phyloP scores from a whole-genome alignment of 1,140 invertebrate species.

The Nymphalis io region DNA sequence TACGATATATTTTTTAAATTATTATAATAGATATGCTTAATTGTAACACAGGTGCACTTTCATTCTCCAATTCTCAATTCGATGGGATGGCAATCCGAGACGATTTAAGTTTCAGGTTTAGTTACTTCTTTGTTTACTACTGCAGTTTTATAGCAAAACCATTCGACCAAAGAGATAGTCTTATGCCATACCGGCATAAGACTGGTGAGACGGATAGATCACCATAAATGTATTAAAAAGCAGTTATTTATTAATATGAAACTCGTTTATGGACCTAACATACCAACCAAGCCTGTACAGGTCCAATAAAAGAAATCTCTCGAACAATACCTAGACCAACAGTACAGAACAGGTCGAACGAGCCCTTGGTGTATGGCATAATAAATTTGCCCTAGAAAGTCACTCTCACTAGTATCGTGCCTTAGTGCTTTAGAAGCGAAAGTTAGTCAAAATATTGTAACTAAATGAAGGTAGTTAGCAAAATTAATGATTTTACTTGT shows the following conservation, averaged over 20 bases:
- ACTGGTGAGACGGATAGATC: neutral
- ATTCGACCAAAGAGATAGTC: no score
- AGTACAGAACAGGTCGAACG: constrained; percentile 24
- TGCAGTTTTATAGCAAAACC: no score
- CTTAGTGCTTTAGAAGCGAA: constrained; percentile 5
- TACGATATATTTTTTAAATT: no score
- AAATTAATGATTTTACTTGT: constrained; percentile 7
- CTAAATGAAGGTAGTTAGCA: constrained; percentile 1
- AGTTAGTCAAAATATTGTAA: constrained; percentile 5
- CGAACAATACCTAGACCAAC: constrained; percentile 23
- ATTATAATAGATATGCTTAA: no score
- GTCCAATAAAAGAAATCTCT: constrained; percentile 27
- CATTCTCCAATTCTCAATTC: no score
- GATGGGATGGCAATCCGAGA: no score
- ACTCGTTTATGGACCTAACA: neutral
- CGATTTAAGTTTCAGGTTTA: no score
- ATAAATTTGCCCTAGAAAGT: constrained; percentile 33
- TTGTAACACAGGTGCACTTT: no score
- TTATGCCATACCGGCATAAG: neutral
- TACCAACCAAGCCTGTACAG: constrained; percentile 11
- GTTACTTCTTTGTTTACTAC: no score
- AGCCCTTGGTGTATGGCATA: constrained; percentile 28
- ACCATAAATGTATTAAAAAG: constrained; percentile 11
- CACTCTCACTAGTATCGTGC: constrained; percentile 15
- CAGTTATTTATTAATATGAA: constrained; percentile 1